Conservation (phyloP, 2,113 vertebrate species). For the Phrynocephalus versicolor region DNA sequence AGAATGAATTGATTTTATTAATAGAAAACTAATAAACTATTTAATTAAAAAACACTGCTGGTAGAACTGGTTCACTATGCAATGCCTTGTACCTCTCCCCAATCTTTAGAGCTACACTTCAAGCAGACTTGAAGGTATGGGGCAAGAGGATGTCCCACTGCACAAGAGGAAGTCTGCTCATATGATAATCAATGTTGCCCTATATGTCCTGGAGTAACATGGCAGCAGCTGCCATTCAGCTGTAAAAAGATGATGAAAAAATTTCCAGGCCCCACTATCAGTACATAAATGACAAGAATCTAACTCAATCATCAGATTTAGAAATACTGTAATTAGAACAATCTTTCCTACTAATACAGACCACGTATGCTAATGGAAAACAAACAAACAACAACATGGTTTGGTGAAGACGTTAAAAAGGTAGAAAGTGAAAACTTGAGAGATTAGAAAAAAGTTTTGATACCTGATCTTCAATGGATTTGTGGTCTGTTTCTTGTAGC, state of each 20-base stretch:
- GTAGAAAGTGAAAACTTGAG: not conserved
- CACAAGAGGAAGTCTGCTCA: no score
- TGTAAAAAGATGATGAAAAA: no score
- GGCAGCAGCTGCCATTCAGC: no score
- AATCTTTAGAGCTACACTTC: not conserved
- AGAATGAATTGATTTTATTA: no score
- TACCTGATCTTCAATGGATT: slow-evolving; percentile 98
- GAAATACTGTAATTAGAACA: not conserved
- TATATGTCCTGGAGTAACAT: no score
- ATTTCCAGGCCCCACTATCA: no score
- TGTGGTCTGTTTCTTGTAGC: slow-evolving; percentile 98
- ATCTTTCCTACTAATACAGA: not conserved
- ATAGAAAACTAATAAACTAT: no score
- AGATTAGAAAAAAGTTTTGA: not conserved
- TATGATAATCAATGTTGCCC: no score
- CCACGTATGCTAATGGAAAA: not conserved
- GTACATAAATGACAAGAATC: no score
- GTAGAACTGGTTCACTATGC: not conserved
- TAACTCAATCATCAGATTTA: not conserved
- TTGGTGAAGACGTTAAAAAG: not conserved
- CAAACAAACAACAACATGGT: not conserved
- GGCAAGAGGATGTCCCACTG: no score
- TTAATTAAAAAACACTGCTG: not conserved
- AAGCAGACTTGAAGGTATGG: no score
- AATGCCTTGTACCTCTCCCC: not conserved